These are phyloP conservation scores for Bubo scandiacus DNA, from an alignment of 2,113 vertebrate genomes.

Conservation along the genomic window DNA sequence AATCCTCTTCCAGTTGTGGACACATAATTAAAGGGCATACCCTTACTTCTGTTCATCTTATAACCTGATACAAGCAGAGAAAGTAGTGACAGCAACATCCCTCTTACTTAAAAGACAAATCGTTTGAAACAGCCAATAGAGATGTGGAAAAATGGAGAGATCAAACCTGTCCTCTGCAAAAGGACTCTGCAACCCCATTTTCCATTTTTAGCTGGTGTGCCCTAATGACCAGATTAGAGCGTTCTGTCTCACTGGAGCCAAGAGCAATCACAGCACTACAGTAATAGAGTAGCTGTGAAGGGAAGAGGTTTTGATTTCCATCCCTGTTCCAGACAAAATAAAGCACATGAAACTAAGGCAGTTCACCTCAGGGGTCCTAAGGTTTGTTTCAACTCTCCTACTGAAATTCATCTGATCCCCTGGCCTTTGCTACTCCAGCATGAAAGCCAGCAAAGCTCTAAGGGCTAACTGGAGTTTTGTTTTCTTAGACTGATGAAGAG, in stretches of 20 bases:
- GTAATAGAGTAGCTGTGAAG: not conserved
- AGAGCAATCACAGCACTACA: not conserved
- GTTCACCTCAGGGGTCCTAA: not conserved
- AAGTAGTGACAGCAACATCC: not conserved
- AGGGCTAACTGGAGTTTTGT: conserved; percentile 48
- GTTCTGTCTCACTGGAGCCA: not conserved
- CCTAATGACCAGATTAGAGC: not conserved
- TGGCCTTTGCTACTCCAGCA: not conserved
- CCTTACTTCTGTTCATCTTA: not conserved
- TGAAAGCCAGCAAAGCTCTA: not conserved
- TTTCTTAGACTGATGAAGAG: conserved; percentile 92
- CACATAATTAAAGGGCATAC: not conserved
- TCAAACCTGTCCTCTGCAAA: not conserved
- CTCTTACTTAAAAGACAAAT: not conserved
- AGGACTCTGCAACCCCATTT: not conserved
- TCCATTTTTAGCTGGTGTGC: not conserved
- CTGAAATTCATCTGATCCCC: not conserved
- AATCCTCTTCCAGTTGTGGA: not conserved
- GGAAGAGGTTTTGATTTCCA: not conserved
- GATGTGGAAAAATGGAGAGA: not conserved
- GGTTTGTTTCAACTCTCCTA: not conserved
- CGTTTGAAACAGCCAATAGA: not conserved
- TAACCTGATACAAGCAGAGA: not conserved
- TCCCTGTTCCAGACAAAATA: not conserved
- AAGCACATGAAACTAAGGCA: not conserved